Percentiles rank a stretch among this genome's conserved stretches.
These are phyloP conservation scores for Lindbergichthys nudifrons DNA, from an alignment of 2,797 vertebrate species.

Conservation along the genomic window DNA sequence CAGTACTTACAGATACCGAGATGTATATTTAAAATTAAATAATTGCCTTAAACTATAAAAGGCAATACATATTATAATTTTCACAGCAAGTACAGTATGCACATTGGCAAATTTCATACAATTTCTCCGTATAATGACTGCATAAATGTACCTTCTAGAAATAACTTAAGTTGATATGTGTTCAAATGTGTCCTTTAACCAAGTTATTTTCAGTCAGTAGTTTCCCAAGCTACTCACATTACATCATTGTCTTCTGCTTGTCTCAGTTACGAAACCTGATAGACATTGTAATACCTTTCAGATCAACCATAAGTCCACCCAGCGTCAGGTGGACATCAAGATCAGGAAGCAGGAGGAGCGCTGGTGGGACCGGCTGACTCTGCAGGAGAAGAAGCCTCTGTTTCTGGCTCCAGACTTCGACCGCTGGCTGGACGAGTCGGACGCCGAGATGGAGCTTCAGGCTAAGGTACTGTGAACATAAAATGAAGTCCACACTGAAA, in stretches of 20 bases:
- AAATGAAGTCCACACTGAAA: not conserved
- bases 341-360: conserved; percentile 89
- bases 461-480: conserved; percentile 85
- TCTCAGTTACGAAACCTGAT: not conserved
- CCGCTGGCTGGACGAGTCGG: conserved; percentile 97
- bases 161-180: not conserved
- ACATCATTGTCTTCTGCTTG: not conserved
- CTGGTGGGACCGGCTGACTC: conserved; percentile 97
- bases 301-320: conserved; percentile 90
- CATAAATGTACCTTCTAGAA: not conserved
- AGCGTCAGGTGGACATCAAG: conserved; percentile 93
- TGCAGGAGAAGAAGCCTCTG: conserved; percentile 92
- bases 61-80: too few relatives aligned
- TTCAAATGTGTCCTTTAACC: not conserved
- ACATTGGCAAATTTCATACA: not conserved
- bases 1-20: not conserved
- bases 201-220: not conserved
- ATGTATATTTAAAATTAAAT: not conserved
- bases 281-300: conserved; percentile 53
- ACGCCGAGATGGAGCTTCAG: conserved; percentile 96
- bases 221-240: not conserved
- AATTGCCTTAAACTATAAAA: not conserved
- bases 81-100: too few relatives aligned
- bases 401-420: conserved; percentile 96
- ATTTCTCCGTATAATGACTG: not conserved